Evolutionary conservation across 1,140 invertebrate genomes (phyloP).

Genomic region (Procambarus clarkii): DNA sequence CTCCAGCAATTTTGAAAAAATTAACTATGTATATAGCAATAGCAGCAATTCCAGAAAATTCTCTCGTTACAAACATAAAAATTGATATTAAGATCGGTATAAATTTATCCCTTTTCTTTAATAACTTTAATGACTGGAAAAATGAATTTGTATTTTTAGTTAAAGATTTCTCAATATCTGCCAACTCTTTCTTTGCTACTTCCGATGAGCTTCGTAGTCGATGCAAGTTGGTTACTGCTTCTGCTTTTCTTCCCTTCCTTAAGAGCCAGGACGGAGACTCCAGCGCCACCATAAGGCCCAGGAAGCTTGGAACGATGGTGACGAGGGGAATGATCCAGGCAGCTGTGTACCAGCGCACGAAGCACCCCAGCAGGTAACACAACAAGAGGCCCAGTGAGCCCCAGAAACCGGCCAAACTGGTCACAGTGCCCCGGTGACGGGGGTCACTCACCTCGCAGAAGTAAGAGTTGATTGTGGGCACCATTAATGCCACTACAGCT

Average conservation of each 20-base stretch:
- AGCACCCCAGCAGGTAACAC: conserved; percentile 17
- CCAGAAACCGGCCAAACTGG: background rate
- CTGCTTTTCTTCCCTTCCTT: conserved; percentile 15
- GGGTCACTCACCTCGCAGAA: conserved; percentile 5
- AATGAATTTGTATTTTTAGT: background rate
- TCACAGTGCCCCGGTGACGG: background rate
- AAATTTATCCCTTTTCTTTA: background rate
- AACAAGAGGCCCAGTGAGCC: background rate
- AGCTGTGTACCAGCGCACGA: conserved; percentile 4
- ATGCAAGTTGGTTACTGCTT: background rate
- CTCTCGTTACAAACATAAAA: conserved; percentile 4
- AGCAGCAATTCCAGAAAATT: background rate
- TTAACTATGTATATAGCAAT: conserved; percentile 14
- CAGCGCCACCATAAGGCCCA: conserved; percentile 1
- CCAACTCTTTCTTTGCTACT: background rate
- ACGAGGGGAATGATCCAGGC: conserved; percentile 21
- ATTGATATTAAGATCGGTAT: conserved; percentile 6
- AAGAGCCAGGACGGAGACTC: conserved; percentile 34
- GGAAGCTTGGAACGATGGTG: conserved; percentile 11
- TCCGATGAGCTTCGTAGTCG: background rate
- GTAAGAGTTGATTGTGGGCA: background rate
- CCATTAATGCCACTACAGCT: background rate
- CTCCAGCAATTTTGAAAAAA: conserved; percentile 22
- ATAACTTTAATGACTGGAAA: background rate
- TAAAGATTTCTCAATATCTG: background rate